Percentiles rank a stretch among this genome's conserved stretches.
These are phyloP conservation scores for Carcina quercana DNA, from an alignment of 2,888 invertebrate genomes.

Conservation along the genomic window DNA sequence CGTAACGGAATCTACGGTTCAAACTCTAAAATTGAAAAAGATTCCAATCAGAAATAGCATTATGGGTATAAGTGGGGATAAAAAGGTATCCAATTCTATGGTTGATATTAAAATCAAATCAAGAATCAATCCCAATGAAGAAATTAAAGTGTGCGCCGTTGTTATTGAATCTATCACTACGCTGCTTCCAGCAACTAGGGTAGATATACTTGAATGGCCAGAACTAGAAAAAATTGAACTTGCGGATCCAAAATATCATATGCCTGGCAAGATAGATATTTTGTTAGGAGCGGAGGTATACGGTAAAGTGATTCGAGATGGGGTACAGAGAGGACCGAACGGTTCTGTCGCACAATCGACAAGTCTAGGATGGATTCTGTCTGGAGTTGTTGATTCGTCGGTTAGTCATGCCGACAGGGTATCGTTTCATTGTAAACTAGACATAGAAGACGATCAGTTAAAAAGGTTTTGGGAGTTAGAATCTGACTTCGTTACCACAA, in stretches of 20 bases:
- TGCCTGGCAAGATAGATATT: slow-evolving; percentile 13
- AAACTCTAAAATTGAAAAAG: slow-evolving; percentile 1
- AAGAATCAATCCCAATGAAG: too few relatives aligned
- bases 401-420: too few relatives aligned
- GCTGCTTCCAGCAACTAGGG: background rate
- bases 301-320: slow-evolving; percentile 11
- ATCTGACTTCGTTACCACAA: slow-evolving; percentile 6
- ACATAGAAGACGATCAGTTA: slow-evolving; percentile 1
- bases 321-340: slow-evolving; percentile 9
- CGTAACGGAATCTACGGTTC: slow-evolving; percentile 3
- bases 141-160: too few relatives aligned
- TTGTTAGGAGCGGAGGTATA: slow-evolving; percentile 11
- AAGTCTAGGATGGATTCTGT: slow-evolving; percentile 17
- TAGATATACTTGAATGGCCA: background rate
- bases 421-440: too few relatives aligned
- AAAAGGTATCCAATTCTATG: too few relatives aligned
- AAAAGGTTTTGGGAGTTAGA: slow-evolving; percentile 22
- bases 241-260: slow-evolving; percentile 9
- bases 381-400: slow-evolving; percentile 8
- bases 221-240: background rate
- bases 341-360: slow-evolving; percentile 16
- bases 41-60: background rate
- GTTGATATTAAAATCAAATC: background rate
- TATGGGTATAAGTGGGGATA: slow-evolving; percentile 1
- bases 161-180: slow-evolving; percentile 1